These are phyloP conservation scores for Clusia tigrina DNA, from an alignment of 2,888 invertebrate species.

Conservation along the genomic window DNA sequence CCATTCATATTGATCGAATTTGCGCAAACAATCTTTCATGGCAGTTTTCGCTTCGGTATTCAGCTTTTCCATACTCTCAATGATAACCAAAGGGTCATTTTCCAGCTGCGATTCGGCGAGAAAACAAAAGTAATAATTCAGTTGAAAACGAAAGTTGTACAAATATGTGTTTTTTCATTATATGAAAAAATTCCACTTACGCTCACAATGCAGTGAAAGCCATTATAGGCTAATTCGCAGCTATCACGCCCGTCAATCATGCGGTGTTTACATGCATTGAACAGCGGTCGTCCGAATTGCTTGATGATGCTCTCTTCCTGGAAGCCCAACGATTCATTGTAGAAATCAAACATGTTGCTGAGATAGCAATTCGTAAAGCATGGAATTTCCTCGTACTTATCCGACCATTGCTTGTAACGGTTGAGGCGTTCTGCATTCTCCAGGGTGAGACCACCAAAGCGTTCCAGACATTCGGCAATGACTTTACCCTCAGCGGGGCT, in stretches of 20 bases:
- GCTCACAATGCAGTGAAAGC: slow-evolving; percentile 55
- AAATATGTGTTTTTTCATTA: background rate
- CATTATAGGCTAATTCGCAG: slow-evolving; percentile 52
- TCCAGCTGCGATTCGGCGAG: slow-evolving; percentile 44
- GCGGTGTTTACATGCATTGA: slow-evolving; percentile 47
- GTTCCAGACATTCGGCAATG: slow-evolving; percentile 45
- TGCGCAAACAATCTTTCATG: slow-evolving; percentile 53
- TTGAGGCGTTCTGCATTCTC: slow-evolving; percentile 45
- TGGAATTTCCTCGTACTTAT: slow-evolving; percentile 51
- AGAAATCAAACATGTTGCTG: slow-evolving; percentile 50
- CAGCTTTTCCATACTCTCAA: slow-evolving; percentile 48
- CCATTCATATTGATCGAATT: slow-evolving; percentile 48
- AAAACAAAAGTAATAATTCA: background rate
- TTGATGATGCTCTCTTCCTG: slow-evolving; percentile 36
- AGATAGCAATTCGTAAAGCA: slow-evolving; percentile 57
- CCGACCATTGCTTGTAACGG: slow-evolving; percentile 53
- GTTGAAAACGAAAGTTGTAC: background rate
- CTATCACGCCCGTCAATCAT: slow-evolving; percentile 37
- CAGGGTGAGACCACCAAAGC: slow-evolving; percentile 46
- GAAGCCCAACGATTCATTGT: slow-evolving; percentile 46
- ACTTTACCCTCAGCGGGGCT: slow-evolving; percentile 36
- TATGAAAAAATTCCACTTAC: slow-evolving; percentile 42
- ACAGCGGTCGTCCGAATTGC: slow-evolving; percentile 48
- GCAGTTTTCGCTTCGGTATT: slow-evolving; percentile 45
- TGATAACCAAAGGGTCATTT: slow-evolving; percentile 53